These are phyloP conservation scores for Prionailurus viverrinus DNA, from an alignment of 2,113 vertebrate genomes.

Conservation along the genomic window DNA sequence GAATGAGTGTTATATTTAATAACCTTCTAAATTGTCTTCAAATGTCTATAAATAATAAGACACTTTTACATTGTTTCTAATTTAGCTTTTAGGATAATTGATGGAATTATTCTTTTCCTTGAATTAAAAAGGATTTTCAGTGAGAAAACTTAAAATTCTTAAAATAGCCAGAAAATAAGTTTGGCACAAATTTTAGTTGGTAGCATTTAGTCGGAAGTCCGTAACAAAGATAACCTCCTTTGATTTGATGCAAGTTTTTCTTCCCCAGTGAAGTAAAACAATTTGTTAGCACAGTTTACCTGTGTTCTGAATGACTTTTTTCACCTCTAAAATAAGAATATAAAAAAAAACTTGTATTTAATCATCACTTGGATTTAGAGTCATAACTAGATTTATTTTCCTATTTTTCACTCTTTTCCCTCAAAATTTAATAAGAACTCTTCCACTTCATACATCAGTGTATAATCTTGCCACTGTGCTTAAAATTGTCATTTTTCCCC, in stretches of 20 bases:
- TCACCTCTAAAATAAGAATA: neutral
- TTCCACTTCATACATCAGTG: neutral
- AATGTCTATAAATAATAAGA: neutral
- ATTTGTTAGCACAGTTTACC: neutral
- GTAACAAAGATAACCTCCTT: neutral
- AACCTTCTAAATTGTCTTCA: neutral
- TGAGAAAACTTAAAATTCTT: neutral
- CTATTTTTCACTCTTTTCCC: neutral
- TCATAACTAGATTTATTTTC: neutral
- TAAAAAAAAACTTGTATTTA: neutral
- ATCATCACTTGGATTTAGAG: neutral
- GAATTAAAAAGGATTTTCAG: neutral
- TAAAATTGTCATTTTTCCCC: neutral
- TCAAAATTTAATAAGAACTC: neutral
- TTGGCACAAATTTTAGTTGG: neutral
- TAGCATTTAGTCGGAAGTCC: neutral
- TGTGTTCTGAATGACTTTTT: neutral
- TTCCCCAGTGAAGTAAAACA: neutral
- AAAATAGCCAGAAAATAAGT: neutral
- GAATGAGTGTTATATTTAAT: neutral
- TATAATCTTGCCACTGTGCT: neutral
- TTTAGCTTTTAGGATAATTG: neutral
- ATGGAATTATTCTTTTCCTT: neutral
- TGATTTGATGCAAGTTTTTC: neutral
- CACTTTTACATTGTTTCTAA: neutral